Percentiles rank a stretch among this genome's conserved stretches.
Conservation (phyloP, 2,797 vertebrate genomes). For the Astyanax mexicanus region DNA sequence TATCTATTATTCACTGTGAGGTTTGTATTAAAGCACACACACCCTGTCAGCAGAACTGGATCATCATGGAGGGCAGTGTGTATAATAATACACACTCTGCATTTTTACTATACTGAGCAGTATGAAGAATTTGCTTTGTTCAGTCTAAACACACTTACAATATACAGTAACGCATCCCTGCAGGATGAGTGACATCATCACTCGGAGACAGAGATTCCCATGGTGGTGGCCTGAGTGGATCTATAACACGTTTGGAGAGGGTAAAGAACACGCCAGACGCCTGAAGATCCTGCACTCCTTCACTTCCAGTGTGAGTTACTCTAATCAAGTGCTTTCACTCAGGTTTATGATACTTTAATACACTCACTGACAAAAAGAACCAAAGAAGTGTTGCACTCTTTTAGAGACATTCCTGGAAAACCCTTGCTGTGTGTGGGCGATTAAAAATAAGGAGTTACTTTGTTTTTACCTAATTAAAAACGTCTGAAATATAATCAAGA, state of each 20-base stretch:
- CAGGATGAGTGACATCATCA: conserved; percentile 83
- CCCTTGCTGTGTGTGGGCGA: too few relatives aligned
- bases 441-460: too few relatives aligned
- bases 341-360: too few relatives aligned
- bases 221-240: conserved; percentile 83
- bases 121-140: neutral
- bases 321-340: too few relatives aligned
- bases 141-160: neutral
- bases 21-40: neutral
- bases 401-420: too few relatives aligned
- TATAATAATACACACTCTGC: neutral
- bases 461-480: too few relatives aligned
- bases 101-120: neutral
- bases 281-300: conserved; percentile 82
- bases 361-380: too few relatives aligned
- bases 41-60: neutral
- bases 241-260: conserved; percentile 72
- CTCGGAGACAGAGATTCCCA: conserved; percentile 78
- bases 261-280: conserved; percentile 75
- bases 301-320: conserved; percentile 73
- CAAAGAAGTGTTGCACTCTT: too few relatives aligned
- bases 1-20: neutral
- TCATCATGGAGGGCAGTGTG: neutral
- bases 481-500: too few relatives aligned
- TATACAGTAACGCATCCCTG: conserved; percentile 2